Base-by-base conservation (phyloP, 2,797 vertebrate genomes). In the Molossus alvarezi region DNA sequence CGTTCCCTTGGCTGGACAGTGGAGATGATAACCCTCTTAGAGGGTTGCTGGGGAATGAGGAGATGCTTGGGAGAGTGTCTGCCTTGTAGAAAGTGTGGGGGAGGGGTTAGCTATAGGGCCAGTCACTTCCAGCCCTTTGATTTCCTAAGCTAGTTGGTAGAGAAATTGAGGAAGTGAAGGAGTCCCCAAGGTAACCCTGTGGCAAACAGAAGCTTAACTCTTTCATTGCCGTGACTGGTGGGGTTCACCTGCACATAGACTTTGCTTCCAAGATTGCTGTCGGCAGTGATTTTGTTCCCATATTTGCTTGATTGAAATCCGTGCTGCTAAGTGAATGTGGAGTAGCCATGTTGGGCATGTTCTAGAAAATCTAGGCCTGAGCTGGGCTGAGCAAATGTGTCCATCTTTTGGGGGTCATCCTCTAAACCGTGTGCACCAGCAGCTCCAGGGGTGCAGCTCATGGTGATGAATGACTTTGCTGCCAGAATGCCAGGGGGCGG, bases 121-220 rank as follows among this genome's bases (percentile, higher is more conserved):
- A 5, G 58, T 58, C 41, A 9, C 71, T 53, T 60, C n/a, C 9
- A 37, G 23, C 9, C 69, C 48, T 87, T 80, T 20, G 51, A 55
- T 73, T 91, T 95, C 60, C 58, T n/a, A 65, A 48, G 51, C 67
- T 37, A 48, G 21, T 60, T 65, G n/a, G 20, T 65, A 51, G 23
- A 71, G 85, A 80, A 65, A 80, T 23, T 17, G 80, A 95, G 48
- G 71, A 95, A 95, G 90, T 37, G 23, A 58, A 23, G 18, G 55
- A 80, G 37, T 8, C n/a, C 20, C 69, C 33, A 9, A 8, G 79
- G 33, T 7, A 14, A n/a, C 37, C 55, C 14, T 33, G 5, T 25
- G 4, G 25, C 10, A 15, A 57, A 57, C 48, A 11, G 29, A 27
- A 90, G n/a, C 65, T 84, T 90, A 76, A 71, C 81, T 2, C 62